Evolutionary conservation across 2,113 vertebrate species (phyloP), one percentile per base, ranked within the genome.

Genomic region (Rafetus swinhoei): DNA sequence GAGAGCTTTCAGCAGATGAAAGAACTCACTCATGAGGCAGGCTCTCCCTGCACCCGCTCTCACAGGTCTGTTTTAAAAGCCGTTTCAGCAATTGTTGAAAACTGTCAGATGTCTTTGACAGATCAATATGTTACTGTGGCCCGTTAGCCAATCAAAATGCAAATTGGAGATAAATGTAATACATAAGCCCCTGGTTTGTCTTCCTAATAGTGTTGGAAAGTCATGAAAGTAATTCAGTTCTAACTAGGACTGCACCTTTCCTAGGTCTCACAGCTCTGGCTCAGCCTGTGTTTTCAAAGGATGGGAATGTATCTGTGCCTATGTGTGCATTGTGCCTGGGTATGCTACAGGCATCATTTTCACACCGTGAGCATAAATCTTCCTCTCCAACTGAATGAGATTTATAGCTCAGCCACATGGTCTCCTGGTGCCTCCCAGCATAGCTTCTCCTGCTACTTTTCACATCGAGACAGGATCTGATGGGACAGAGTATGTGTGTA

Each of bases 111-210:
- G 94, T 96, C 97, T 98, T 94, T 96, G 94, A 97, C 96, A 97
- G 96, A 98, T 98, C 96, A 84, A 97, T 98, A 97, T 95, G 96
- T 98, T 97, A 90, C 95, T 96, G 93, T 87, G 96, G 97, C 96
- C 94, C 88, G 81, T 92, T 97, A 92, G 93, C 97, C 97, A 97
- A 98, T 98, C 97, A 97, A 97, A 97, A 98, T 98, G 98, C 97
- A 98, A 98, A 98, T 98, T 94, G 12, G 91, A 94, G 92, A 93
- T 96, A 97, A 97, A 94, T 97, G 97, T 97, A 97, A 97, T 98
- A 97, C 94, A 97, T 94, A 96, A 97, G 90, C 94, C 93, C 85
- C 93, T 94, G 95, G 69, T 97, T 97, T 97, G 96, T 98, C 97
- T 97, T 97, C 92, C 45, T 97, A 95, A 90, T 15, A 29, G 95